Conservation (phyloP, 1,140 invertebrate species). For the Zaprionus ornatus region DNA sequence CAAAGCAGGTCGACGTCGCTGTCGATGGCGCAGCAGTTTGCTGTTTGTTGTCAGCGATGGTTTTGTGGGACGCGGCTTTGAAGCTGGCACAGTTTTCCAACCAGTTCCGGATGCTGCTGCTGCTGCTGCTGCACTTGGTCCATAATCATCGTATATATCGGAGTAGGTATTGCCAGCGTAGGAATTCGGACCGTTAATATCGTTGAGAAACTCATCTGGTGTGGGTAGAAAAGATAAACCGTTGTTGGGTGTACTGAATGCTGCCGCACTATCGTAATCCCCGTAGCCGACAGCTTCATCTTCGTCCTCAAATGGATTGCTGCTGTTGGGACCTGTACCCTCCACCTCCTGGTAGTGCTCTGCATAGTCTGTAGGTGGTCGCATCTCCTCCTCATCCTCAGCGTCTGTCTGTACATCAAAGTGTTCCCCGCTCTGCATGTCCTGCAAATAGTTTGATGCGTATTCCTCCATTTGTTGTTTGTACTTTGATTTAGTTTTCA, state of each 20-base stretch:
- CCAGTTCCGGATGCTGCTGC: not conserved
- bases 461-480: not conserved
- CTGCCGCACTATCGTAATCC: constrained; percentile 49
- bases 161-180: constrained; percentile 26
- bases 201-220: constrained; percentile 53
- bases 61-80: constrained; percentile 3
- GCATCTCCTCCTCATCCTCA: constrained; percentile 35
- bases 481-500: not conserved
- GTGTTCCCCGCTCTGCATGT: constrained; percentile 25
- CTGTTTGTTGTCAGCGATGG: not conserved
- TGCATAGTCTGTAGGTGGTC: not conserved
- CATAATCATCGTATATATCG: constrained; percentile 48
- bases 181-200: constrained; percentile 10
- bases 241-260: constrained; percentile 60
- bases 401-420: constrained; percentile 54
- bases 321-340: not conserved
- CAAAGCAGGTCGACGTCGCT: constrained; percentile 11
- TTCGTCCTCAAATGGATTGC: constrained; percentile 24
- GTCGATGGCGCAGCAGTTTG: constrained; percentile 14
- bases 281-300: constrained; percentile 22
- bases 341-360: not conserved
- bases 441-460: constrained; percentile 15
- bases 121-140: constrained; percentile 1
- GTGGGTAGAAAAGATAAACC: constrained; percentile 47
- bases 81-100: not conserved